These are phyloP conservation scores for Corythoichthys intestinalis DNA, from an alignment of 2,113 vertebrate genomes.

Conservation along the genomic window DNA sequence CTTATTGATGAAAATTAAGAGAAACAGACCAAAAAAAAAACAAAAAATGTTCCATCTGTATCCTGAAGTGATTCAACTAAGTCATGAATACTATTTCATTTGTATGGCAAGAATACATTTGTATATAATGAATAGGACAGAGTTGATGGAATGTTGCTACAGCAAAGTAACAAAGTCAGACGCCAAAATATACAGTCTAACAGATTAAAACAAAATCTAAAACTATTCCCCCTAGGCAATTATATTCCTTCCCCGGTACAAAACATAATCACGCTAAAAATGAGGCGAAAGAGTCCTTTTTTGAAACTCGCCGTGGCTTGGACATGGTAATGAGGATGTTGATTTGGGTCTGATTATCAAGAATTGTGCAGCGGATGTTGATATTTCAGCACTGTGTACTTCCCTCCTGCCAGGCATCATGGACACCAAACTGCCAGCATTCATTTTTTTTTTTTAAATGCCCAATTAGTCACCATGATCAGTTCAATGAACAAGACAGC, in stretches of 20 bases:
- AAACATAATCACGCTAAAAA: conserved; percentile 55
- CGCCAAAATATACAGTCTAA: neutral
- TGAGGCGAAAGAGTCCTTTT: conserved; percentile 43
- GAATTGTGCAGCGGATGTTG: conserved; percentile 58
- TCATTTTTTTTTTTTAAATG: conserved; percentile 62
- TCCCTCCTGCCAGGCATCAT: conserved; percentile 54
- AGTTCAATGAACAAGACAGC: neutral
- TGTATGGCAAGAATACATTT: neutral
- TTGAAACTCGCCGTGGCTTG: conserved; percentile 50
- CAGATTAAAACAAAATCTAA: neutral
- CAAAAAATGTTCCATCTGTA: neutral
- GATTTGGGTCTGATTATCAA: conserved; percentile 64
- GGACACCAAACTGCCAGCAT: conserved; percentile 62
- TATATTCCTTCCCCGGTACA: conserved; percentile 42
- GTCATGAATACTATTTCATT: neutral
- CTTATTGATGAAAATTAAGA: neutral
- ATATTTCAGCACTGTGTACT: conserved; percentile 53
- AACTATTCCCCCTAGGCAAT: neutral
- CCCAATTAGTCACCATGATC: conserved; percentile 54
- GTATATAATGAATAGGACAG: neutral
- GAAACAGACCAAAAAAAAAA: neutral
- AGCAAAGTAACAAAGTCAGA: neutral
- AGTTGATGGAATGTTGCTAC: neutral
- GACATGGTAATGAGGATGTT: conserved; percentile 68
- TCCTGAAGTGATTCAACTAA: neutral